phyloP scores from a whole-genome alignment of 1,140 invertebrate genomes.

The Bombus affinis region DNA sequence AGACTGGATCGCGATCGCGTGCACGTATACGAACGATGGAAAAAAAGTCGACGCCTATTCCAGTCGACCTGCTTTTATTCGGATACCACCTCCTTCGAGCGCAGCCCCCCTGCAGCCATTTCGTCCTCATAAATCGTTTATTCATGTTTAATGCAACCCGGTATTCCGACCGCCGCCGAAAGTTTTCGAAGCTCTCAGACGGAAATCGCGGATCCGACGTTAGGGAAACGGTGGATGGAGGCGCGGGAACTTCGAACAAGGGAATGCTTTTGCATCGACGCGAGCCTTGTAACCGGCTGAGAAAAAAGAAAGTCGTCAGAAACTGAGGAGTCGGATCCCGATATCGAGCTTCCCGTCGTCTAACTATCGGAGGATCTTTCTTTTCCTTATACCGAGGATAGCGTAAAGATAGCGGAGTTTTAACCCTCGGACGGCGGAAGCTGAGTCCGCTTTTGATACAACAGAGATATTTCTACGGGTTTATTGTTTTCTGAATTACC shows the following conservation, averaged over 20 bases:
- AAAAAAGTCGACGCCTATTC: conserved; percentile 32
- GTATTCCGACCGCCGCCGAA: conserved; percentile 53
- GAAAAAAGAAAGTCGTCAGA: conserved; percentile 45
- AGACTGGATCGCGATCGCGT: conserved; percentile 41
- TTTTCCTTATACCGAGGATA: neutral
- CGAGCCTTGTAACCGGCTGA: conserved; percentile 58
- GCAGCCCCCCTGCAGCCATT: conserved; percentile 41
- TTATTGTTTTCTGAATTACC: neutral
- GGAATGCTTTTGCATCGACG: conserved; percentile 73
- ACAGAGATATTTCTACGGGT: neutral
- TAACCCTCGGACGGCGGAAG: neutral
- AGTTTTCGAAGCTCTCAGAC: conserved; percentile 71
- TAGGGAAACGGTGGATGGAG: conserved; percentile 38
- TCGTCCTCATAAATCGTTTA: conserved; percentile 75
- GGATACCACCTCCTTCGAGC: neutral
- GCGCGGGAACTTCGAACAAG: conserved; percentile 71
- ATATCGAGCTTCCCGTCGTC: conserved; percentile 16
- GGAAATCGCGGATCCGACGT: conserved; percentile 59
- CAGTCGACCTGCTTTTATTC: conserved; percentile 42
- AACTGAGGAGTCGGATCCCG: conserved; percentile 57
- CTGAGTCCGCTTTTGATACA: too few species aligned
- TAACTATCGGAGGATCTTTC: conserved; percentile 20
- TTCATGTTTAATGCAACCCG: conserved; percentile 74
- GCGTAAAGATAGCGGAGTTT: conserved; percentile 5
- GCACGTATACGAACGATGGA: conserved; percentile 25